Evolutionary conservation across 2,888 invertebrate species (phyloP).

Genomic region (Caenorhabditis parvicauda): DNA sequence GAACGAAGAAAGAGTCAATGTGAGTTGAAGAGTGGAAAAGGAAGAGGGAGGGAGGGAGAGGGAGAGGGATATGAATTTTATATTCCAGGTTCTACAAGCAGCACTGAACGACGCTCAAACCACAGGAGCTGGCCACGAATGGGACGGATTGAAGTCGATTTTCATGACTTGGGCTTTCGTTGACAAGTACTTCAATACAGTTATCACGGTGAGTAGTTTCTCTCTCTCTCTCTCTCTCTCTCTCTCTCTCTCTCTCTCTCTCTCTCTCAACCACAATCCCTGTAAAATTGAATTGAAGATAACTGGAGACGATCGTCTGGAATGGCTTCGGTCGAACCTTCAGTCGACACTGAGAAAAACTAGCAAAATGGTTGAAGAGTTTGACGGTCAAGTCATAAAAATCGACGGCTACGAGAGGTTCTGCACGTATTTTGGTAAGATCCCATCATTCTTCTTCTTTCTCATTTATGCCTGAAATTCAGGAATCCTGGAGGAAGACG

Average conservation of each 20-base stretch:
- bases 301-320: conserved; percentile 25
- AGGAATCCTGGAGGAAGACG: too few relatives aligned
- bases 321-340: conserved; percentile 34
- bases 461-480: too few relatives aligned
- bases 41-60: too few relatives aligned
- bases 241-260: too few relatives aligned
- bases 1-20: conserved; percentile 32
- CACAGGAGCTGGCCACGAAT: conserved; percentile 4
- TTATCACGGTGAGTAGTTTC: conserved; percentile 29
- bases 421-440: too few relatives aligned
- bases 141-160: conserved; percentile 12
- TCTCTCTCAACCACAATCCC: too few relatives aligned
- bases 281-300: conserved; percentile 28
- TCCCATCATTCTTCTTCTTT: too few relatives aligned
- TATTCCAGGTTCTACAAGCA: conserved; percentile 20
- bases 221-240: not conserved
- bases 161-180: conserved; percentile 40
- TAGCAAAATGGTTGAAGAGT: conserved; percentile 23
- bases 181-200: conserved; percentile 34
- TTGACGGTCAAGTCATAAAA: conserved; percentile 20
- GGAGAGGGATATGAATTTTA: not conserved
- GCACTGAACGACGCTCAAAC: conserved; percentile 16
- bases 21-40: not conserved
- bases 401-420: conserved; percentile 13
- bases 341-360: conserved; percentile 28